Base-by-base conservation (phyloP, 2,888 invertebrate genomes). In the Eupeodes luniger region DNA sequence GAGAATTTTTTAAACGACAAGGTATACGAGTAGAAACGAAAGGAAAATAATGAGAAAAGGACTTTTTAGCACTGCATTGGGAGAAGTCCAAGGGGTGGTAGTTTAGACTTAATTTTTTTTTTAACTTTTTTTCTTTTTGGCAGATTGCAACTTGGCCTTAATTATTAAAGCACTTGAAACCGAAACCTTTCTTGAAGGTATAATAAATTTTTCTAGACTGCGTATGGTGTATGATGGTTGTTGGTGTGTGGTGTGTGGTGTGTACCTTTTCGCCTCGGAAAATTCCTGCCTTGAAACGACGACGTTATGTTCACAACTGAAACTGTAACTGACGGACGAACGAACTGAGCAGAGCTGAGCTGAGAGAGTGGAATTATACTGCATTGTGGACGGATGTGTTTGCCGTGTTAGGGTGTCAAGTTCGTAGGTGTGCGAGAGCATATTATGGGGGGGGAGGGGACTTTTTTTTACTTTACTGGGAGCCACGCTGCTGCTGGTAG, bases 321-420 rank as follows among this genome's bases (percentile, higher is more conserved):
- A 40, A 40, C 88, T 88, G 78, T 78, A 40, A 40, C 40, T 40
- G 40, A 40, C 40, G 40, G 40, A 40, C 40, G 40, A 40, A 5
- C 40, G 6, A 9, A 40, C 40, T 34, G 55, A 67, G 47, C 44
- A 70, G 75, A 72, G 81, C 27, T 27, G 6, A 67, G 47, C 44
- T 76, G 75, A 72, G 81, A 81, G 81, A 75, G 79, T 70, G 75
- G 44, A 78, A 78, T 81, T 88, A 77, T 85, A 88, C 88, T 88
- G 88, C 88, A 88, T 81, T 78, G 81, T 81, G 70, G 69, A 75
- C 75, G 69, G 77, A 81, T 72, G 83, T 87, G 76, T 75, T 87
- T 87, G 83, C 70, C 79, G 83, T 88, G 75, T 80, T 57, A 75
- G 88, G 81, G 84, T 88, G 85, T 88, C 81, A 88, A 81, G 85